Evolutionary conservation across 2,888 invertebrate species (phyloP).

Genomic region (Diabrotica balteata): DNA sequence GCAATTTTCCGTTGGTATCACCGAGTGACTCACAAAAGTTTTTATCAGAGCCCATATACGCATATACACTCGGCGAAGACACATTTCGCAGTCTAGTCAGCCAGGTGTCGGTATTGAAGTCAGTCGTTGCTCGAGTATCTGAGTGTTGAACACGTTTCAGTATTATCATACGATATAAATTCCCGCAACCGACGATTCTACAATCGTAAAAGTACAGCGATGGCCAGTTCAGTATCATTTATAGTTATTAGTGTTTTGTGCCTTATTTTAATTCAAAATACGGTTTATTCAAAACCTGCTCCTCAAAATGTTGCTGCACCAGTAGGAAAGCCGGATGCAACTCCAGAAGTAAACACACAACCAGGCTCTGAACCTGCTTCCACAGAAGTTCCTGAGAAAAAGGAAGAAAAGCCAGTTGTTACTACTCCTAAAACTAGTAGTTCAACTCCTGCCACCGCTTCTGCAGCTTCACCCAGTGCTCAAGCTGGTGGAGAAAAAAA

Average conservation of each 20-base stretch:
- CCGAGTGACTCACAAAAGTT: constrained; percentile 11
- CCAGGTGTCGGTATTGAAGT: constrained; percentile 22
- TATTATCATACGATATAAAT: too few relatives aligned
- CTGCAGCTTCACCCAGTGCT: constrained; percentile 6
- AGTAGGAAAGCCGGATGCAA: not conserved
- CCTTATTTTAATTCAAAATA: constrained; percentile 23
- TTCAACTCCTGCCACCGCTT: not conserved
- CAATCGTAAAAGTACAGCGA: constrained; percentile 3
- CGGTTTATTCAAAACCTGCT: constrained; percentile 9
- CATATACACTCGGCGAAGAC: constrained; percentile 18
- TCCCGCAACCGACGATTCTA: not conserved
- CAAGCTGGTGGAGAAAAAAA: constrained; percentile 10
- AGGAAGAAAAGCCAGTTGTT: not conserved
- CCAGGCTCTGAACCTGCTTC: not conserved
- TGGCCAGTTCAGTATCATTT: constrained; percentile 19
- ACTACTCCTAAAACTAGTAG: not conserved
- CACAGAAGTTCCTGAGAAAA: not conserved
- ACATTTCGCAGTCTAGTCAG: constrained; percentile 18
- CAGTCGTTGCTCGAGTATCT: constrained; percentile 10
- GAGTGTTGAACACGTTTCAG: too few relatives aligned
- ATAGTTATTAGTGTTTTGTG: constrained; percentile 21
- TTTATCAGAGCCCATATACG: constrained; percentile 19
- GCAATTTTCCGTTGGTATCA: constrained; percentile 35
- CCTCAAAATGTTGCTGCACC: not conserved
- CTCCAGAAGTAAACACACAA: not conserved